phyloP scores from a whole-genome alignment of 1,140 invertebrate genomes.

The Spodoptera frugiperda region DNA sequence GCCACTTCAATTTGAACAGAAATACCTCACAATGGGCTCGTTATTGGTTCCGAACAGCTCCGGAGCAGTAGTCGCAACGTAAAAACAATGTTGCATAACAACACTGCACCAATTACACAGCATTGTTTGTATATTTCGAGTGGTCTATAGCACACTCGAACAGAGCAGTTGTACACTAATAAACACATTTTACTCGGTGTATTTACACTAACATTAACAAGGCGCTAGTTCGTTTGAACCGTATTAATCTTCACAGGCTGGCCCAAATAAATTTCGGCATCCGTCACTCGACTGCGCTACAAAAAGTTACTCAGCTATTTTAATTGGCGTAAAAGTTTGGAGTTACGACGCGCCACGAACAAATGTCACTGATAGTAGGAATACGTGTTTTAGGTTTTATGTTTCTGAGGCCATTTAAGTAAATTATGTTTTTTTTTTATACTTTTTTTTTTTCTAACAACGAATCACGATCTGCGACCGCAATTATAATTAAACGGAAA shows the following conservation, averaged over 20 bases:
- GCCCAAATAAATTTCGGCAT: constrained; percentile 77
- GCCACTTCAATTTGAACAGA: constrained; percentile 42
- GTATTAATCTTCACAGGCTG: constrained; percentile 74
- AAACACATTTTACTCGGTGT: constrained; percentile 71
- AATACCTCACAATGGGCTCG: constrained; percentile 44
- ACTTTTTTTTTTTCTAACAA: neutral
- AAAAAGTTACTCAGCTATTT: constrained; percentile 82
- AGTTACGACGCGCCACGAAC: constrained; percentile 66
- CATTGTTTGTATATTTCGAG: constrained; percentile 72
- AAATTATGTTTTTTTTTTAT: neutral
- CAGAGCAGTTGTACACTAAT: constrained; percentile 69
- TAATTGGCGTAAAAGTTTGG: constrained; percentile 82
- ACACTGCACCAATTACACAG: constrained; percentile 67
- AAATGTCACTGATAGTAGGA: constrained; percentile 68
- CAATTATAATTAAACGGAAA: constrained; percentile 58
- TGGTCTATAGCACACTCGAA: constrained; percentile 58
- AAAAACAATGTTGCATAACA: constrained; percentile 57
- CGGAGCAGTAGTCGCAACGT: constrained; percentile 35
- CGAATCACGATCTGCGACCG: constrained; percentile 23
- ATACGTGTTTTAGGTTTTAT: constrained; percentile 64
- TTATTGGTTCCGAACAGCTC: constrained; percentile 39
- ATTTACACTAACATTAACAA: constrained; percentile 76
- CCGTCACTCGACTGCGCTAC: constrained; percentile 65
- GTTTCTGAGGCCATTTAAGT: constrained; percentile 58
- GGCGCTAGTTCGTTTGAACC: constrained; percentile 70